Conservation (phyloP, 1,140 invertebrate species). For the Nilaparvata lugens region DNA sequence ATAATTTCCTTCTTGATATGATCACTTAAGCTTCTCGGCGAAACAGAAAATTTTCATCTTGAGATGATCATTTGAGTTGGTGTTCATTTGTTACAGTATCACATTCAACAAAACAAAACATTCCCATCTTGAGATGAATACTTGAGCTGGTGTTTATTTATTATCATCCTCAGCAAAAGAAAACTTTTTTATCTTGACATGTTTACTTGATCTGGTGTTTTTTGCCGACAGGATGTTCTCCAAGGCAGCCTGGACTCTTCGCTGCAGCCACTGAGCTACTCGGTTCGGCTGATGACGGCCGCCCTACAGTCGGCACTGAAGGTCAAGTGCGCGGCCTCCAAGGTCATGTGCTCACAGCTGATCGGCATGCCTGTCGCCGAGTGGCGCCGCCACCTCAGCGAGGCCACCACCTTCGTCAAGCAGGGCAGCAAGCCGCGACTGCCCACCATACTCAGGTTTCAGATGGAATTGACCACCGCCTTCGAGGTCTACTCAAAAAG, state of each 20-base stretch:
- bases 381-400: neutral
- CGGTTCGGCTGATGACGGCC: neutral
- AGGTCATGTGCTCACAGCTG: neutral
- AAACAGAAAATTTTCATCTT: too few relatives aligned
- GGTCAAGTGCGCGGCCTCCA: neutral
- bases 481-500: neutral
- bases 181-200: too few relatives aligned
- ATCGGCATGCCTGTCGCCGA: neutral
- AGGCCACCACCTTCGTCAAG: neutral
- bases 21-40: too few relatives aligned
- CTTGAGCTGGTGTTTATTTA: too few relatives aligned
- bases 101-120: too few relatives aligned
- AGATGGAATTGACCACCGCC: neutral
- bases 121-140: too few relatives aligned
- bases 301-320: neutral
- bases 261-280: neutral
- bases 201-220: too few relatives aligned
- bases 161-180: too few relatives aligned
- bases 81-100: too few relatives aligned
- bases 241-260: neutral
- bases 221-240: neutral
- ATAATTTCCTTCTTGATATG: too few relatives aligned
- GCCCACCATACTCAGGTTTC: neutral
- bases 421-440: neutral
- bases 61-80: too few relatives aligned